phyloP scores from a whole-genome alignment of 1,140 invertebrate species.

The Proctacanthus coquilletti region DNA sequence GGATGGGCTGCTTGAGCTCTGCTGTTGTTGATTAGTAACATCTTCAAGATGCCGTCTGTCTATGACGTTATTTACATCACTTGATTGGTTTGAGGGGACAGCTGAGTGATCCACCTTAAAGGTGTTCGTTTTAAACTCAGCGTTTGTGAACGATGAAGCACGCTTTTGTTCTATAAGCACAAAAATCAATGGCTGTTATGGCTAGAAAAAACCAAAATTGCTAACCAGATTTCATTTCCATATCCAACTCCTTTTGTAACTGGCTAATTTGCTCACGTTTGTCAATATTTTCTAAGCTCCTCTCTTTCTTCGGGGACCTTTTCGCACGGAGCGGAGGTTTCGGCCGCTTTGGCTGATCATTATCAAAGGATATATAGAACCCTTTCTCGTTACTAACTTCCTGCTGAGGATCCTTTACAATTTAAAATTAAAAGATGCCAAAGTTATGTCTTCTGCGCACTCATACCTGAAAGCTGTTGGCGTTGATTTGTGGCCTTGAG shows the following conservation, averaged over 20 bases:
- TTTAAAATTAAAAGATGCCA: neutral
- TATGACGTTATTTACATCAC: neutral
- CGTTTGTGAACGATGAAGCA: neutral
- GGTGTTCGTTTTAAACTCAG: neutral
- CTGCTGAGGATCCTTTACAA: constrained; percentile 20
- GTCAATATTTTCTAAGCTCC: constrained; percentile 28
- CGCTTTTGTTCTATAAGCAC: constrained; percentile 27
- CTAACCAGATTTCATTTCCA: constrained; percentile 6
- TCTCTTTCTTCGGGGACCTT: constrained; percentile 61
- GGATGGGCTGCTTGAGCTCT: constrained; percentile 13
- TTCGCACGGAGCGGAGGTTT: constrained; percentile 72
- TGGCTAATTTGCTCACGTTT: constrained; percentile 34
- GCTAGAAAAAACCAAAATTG: neutral
- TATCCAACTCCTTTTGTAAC: constrained; percentile 27
- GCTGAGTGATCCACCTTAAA: neutral
- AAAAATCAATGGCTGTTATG: constrained; percentile 8
- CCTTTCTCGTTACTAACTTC: constrained; percentile 58
- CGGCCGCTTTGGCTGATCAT: constrained; percentile 68
- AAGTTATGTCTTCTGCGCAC: constrained; percentile 10
- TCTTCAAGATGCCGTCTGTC: constrained; percentile 22
- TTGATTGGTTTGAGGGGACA: neutral
- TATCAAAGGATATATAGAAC: constrained; percentile 91
- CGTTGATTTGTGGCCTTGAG: constrained; percentile 48
- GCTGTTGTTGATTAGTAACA: constrained; percentile 17
- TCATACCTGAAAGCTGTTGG: constrained; percentile 53